Percentiles rank a stretch among this genome's conserved stretches.
Evolutionary conservation across 2,797 vertebrate species (phyloP).

Genomic region (Leptoclinus maculatus): DNA sequence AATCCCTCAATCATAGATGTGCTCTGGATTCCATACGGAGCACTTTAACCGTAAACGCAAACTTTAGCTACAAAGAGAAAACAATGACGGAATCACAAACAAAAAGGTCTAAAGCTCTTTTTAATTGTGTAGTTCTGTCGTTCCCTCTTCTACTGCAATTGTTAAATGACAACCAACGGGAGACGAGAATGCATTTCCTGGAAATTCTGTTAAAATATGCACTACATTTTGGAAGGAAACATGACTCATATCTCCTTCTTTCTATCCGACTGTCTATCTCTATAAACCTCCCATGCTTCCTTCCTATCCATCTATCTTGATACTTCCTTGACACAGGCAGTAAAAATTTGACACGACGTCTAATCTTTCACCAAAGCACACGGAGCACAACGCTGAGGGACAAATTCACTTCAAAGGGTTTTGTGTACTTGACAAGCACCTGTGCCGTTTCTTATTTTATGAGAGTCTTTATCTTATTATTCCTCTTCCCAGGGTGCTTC

Average conservation of each 20-base stretch:
- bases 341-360: slow-evolving; percentile 35
- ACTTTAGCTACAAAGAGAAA: not conserved
- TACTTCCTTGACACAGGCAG: slow-evolving; percentile 27
- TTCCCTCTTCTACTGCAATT: not conserved
- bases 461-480: slow-evolving; percentile 56
- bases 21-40: not conserved
- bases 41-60: not conserved
- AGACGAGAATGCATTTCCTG: not conserved
- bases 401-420: slow-evolving; percentile 43
- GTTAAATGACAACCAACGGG: not conserved
- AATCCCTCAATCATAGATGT: not conserved
- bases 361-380: slow-evolving; percentile 45
- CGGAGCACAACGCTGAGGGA: slow-evolving; percentile 30
- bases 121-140: not conserved
- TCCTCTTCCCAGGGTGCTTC: slow-evolving; percentile 30
- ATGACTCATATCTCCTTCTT: not conserved
- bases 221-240: not conserved
- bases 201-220: not conserved
- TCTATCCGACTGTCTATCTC: slow-evolving; percentile 5
- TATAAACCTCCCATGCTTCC: slow-evolving; percentile 14
- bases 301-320: slow-evolving; percentile 1
- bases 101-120: not conserved
- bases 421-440: slow-evolving; percentile 45
- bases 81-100: not conserved
- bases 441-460: slow-evolving; percentile 27